A percentile compares a stretch with the other conserved stretches of the same genome.
Evolutionary conservation across 2,888 invertebrate genomes (phyloP).

Genomic region (Eupeodes latifasciatus): DNA sequence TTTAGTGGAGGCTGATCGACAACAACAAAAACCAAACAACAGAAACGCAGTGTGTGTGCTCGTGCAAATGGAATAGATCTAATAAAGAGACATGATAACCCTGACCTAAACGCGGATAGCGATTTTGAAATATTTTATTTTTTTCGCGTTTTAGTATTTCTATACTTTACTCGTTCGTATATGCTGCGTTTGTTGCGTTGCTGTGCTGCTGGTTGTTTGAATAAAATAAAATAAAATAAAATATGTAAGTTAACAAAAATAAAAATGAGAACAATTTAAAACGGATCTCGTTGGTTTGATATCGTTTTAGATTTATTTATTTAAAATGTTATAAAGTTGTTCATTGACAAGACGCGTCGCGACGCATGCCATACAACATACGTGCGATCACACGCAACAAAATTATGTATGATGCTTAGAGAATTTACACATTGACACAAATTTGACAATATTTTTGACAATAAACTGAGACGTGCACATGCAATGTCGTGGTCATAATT

Average conservation of each 20-base stretch:
- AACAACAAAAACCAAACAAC: background rate
- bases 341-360: background rate
- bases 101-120: constrained; percentile 76
- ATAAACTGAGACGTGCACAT: background rate
- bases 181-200: background rate
- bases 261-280: constrained; percentile 67
- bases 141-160: constrained; percentile 63
- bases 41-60: constrained; percentile 11
- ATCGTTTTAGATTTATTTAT: constrained; percentile 62
- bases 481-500: constrained; percentile 5
- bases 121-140: constrained; percentile 76
- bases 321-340: constrained; percentile 23
- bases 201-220: background rate
- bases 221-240: constrained; percentile 32
- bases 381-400: constrained; percentile 8
- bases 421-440: constrained; percentile 10
- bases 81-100: constrained; percentile 77
- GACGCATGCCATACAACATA: background rate
- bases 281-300: constrained; percentile 73
- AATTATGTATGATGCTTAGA: constrained; percentile 17
- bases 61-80: constrained; percentile 72
- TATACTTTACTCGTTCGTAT: background rate
- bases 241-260: constrained; percentile 30
- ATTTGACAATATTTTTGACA: background rate
- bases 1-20: constrained; percentile 57